Base-by-base conservation (phyloP, 2,888 invertebrate genomes). In the Phoenoteleia sp. region DNA sequence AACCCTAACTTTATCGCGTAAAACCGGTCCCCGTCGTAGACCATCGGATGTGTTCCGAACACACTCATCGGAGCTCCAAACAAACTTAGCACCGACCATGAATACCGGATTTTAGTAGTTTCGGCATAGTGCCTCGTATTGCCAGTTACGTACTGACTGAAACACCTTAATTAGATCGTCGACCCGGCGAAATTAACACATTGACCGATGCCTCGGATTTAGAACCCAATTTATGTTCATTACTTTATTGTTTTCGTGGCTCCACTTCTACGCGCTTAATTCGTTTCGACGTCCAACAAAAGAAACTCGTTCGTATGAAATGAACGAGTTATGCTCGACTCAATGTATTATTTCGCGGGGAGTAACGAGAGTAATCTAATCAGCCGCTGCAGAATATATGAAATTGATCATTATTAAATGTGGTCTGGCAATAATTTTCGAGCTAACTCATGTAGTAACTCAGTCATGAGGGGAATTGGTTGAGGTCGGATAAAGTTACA, bases 101-200 rank as follows among this genome's bases (percentile, higher is more conserved):
- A 89, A 90, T 89, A 88, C 85, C 80, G 84, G 88, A 89, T 89
- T 91, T 88, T 88, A 89, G 86, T 86, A 85, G 81, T 64, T 84
- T 71, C 86, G 27, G 69, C 69, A 45, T 52, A 69, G 69, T 69
- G 52, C 54, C 60, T 69, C 64, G 69, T 81, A 75, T 81, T 62
- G 54, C 81, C 56, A 45, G 80, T 72, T 77, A 79, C 54, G 79
- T 60, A 62, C 75, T 75, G 36, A 69, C 81, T 66, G 66, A 27
- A 66, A 81, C 60, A 66, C 81, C 58, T 74, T 81, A 81, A 74
- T 81, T 74, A 74, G 67, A 84, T 66, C 45, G 60, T 27, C 49
- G 36, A 56, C 66, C 36, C 45, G 17, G 27, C 47, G 60, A 77
- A 77, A 67, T 77, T 77, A 77, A 67, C 76, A 58, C 76, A 67